These are phyloP conservation scores for Popillia japonica DNA, from an alignment of 1,140 invertebrate genomes.

Conservation along the genomic window DNA sequence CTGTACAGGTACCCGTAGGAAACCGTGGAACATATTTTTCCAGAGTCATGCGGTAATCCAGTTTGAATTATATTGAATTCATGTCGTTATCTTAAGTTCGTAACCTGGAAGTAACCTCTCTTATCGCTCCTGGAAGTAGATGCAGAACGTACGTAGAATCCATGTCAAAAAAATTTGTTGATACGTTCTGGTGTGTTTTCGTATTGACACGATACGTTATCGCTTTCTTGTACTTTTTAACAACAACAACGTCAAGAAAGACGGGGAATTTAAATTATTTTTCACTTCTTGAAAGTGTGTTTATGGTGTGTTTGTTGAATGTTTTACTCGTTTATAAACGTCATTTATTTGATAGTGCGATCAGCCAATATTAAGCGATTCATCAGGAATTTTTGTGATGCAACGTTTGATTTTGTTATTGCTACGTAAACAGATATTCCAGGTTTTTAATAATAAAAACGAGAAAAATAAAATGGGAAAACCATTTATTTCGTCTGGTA, in stretches of 20 bases:
- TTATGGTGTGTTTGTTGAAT: background rate
- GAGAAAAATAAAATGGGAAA: background rate
- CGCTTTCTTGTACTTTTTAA: background rate
- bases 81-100: background rate
- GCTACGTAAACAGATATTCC: too few relatives aligned
- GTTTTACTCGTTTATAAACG: background rate
- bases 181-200: background rate
- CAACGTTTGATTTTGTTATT: too few relatives aligned
- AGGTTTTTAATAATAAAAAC: too few relatives aligned
- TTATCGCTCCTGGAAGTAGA: conserved; percentile 7
- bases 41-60: background rate
- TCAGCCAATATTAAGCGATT: background rate
- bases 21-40: conserved; percentile 57
- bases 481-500: background rate
- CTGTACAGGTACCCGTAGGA: conserved; percentile 74
- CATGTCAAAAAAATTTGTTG: background rate
- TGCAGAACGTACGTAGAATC: background rate
- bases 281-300: background rate
- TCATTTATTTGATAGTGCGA: background rate
- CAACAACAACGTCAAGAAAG: background rate
- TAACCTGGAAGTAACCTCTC: conserved; percentile 29
- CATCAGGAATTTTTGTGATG: background rate
- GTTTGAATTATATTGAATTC: background rate
- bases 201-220: background rate
- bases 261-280: background rate